Percentiles rank a stretch among this genome's conserved stretches.
Evolutionary conservation across 2,888 invertebrate genomes (phyloP).

Genomic region (Drosophila ezoana): DNA sequence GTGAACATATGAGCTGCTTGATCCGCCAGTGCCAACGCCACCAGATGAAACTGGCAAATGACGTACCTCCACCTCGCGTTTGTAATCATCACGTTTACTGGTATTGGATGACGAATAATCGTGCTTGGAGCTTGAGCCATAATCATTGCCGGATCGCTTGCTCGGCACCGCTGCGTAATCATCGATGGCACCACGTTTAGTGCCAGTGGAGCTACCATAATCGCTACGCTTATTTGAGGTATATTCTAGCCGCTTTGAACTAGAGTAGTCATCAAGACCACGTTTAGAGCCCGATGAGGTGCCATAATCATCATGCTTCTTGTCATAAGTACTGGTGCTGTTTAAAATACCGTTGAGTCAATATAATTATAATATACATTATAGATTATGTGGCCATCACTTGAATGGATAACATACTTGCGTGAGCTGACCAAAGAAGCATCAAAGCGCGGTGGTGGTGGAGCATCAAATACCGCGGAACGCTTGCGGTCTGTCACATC

Average conservation of each 20-base stretch:
- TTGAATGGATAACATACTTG: constrained; percentile 62
- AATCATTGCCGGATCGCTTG: constrained; percentile 79
- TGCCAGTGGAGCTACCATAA: constrained; percentile 59
- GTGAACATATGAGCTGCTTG: constrained; percentile 72
- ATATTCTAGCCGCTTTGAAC: constrained; percentile 77
- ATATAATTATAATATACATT: not conserved
- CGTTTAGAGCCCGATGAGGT: constrained; percentile 79
- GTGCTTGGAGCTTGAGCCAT: constrained; percentile 76
- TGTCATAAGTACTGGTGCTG: constrained; percentile 72
- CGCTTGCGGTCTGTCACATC: constrained; percentile 83
- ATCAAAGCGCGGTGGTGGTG: constrained; percentile 85
- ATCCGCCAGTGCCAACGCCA: constrained; percentile 55
- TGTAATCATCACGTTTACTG: constrained; percentile 82
- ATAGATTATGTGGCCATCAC: not conserved
- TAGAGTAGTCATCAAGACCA: constrained; percentile 78
- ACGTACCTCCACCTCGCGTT: constrained; percentile 84
- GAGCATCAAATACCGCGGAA: constrained; percentile 83
- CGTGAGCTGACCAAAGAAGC: constrained; percentile 82
- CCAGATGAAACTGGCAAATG: constrained; percentile 71
- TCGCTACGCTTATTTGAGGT: constrained; percentile 70
- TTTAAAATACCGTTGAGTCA: not conserved
- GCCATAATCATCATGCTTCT: constrained; percentile 84
- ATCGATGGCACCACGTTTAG: constrained; percentile 79
- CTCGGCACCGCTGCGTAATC: constrained; percentile 75
- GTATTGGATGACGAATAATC: constrained; percentile 74